Evolutionary conservation across 2,797 vertebrate species (phyloP), one percentile per base, ranked within the genome.

Genomic region (Lophius americanus): DNA sequence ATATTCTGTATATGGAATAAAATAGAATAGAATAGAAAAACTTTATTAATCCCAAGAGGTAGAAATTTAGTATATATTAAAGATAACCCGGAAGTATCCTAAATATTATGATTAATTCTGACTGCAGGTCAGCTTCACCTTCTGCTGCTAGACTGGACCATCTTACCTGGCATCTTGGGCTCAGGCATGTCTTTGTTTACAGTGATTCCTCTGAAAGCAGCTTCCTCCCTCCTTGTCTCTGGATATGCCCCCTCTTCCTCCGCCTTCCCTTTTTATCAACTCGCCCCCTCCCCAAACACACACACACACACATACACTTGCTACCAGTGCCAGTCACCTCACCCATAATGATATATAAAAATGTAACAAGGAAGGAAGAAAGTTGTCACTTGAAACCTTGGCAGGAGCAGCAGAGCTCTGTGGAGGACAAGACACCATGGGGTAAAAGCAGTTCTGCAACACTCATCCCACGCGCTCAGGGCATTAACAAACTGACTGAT

Each of bases 301-400:
- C 56, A 13, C 44, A 37, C n/a, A 12, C 33, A 14, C 52, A 44
- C 48, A 36, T 68, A 60, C 60, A n/a, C 51, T 39, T 6, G 4
- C 48, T 32, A 3, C 7, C 48, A 9, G 23, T 23, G 23, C 23
- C 70, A 44, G 32, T 52, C 33, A 52, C 41, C 37, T 37, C 51
- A 46, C 23, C 61, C 51, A 3, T 13, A 69, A 43, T 23, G 23
- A 23, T 23, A 23, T 23, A 23, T 1, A 23, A 23, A 23, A 23
- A 23, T 66, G 81, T 73, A 86, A 81, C 75, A 76, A 86, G 70
- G 83, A 82, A 83, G 65, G 78, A 70, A 61, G 70, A 83, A 62
- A 84, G 80, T 43, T 89, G 93, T 90, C 87, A 95, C 88, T 79
- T 89, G 93, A 95, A 91, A 94, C 90, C 91, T 73, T 82, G 79